Percentiles rank a stretch among this genome's conserved stretches.
These are phyloP conservation scores for Drosophila setosimentum DNA, from an alignment of 2,888 invertebrate species.

Conservation along the genomic window DNA sequence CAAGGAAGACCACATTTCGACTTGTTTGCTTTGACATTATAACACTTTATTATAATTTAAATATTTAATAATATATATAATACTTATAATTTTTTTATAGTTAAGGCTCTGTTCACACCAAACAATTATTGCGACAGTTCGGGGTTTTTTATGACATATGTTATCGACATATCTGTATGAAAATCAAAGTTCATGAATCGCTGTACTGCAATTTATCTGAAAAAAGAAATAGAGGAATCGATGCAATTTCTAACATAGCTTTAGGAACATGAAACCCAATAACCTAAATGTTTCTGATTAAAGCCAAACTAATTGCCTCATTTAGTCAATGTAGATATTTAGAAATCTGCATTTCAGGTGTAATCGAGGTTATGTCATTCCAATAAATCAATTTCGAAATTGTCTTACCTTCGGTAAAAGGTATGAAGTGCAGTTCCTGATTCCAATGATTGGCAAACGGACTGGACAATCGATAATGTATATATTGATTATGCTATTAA, in stretches of 20 bases:
- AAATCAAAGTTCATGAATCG: not conserved
- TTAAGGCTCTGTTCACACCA: not conserved
- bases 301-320: not conserved
- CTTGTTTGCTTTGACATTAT: not conserved
- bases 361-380: not conserved
- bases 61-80: not conserved
- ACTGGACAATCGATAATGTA: not conserved
- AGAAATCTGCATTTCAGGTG: not conserved
- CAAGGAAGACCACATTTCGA: not conserved
- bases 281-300: not conserved
- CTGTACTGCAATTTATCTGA: not conserved
- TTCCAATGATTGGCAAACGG: slow-evolving; percentile 9
- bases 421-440: not conserved
- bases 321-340: not conserved
- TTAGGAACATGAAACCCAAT: not conserved
- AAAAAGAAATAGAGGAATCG: not conserved
- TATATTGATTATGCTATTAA: slow-evolving; percentile 28
- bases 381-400: slow-evolving; percentile 7
- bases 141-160: no score
- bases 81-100: no score
- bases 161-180: not conserved
- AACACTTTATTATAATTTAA: not conserved
- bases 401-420: not conserved
- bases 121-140: not conserved
- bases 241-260: not conserved